These are phyloP conservation scores for Otus sunia DNA, from an alignment of 2,113 vertebrate genomes.

Conservation along the genomic window DNA sequence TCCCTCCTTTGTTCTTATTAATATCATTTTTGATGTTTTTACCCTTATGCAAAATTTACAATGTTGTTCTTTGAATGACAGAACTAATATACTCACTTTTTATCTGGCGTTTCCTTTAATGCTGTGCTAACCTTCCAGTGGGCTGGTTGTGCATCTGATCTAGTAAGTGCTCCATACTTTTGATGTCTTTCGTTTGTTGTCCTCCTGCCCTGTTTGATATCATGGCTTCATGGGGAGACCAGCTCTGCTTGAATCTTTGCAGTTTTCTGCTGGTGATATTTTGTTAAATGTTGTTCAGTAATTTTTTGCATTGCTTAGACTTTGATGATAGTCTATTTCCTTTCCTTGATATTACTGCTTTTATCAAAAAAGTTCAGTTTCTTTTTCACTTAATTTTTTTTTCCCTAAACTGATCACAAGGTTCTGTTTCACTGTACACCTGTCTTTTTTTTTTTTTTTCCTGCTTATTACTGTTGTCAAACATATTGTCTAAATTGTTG, in stretches of 20 bases:
- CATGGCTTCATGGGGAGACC: background rate
- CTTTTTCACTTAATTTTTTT: background rate
- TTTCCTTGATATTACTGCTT: background rate
- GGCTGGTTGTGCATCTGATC: background rate
- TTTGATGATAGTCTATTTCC: constrained; percentile 10
- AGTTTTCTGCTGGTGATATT: constrained; percentile 24
- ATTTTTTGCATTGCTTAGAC: background rate
- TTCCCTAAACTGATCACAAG: background rate
- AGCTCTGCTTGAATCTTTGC: background rate
- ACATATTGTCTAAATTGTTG: background rate
- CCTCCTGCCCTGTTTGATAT: background rate
- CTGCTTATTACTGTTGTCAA: background rate
- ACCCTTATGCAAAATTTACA: background rate
- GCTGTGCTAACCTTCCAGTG: background rate
- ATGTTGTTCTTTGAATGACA: background rate
- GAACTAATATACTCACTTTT: background rate
- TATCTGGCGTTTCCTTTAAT: background rate
- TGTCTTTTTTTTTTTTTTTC: background rate
- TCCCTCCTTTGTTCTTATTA: background rate
- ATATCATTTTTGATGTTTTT: background rate
- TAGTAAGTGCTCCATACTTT: background rate
- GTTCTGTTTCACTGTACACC: background rate
- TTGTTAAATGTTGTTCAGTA: background rate
- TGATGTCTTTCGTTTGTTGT: constrained; percentile 3
- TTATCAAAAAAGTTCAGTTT: background rate